phyloP scores from a whole-genome alignment of 2,888 invertebrate species.

The Chaetogeoica ovagalla region DNA sequence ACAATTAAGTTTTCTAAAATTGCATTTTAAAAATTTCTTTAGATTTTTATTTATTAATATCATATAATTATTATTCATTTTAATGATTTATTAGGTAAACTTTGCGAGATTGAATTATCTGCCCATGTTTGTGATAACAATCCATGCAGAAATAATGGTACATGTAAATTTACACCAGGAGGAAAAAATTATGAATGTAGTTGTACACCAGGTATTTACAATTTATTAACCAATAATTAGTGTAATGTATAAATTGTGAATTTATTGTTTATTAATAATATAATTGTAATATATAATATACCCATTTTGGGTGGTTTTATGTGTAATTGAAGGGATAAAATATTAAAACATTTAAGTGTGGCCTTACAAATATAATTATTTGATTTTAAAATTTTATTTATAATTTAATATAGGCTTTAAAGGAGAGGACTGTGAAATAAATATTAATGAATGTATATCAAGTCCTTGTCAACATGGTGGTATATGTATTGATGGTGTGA shows the following conservation, averaged over 20 bases:
- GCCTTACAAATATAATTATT: background rate
- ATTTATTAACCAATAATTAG: background rate
- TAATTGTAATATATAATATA: too few species aligned
- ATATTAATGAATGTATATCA: constrained; percentile 82
- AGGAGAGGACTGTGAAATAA: constrained; percentile 65
- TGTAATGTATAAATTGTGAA: too few species aligned
- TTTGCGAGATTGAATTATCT: constrained; percentile 74
- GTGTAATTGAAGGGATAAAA: too few species aligned
- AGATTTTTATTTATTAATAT: background rate
- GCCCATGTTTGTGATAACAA: constrained; percentile 69
- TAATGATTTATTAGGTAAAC: constrained; percentile 61
- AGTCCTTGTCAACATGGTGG: constrained; percentile 70
- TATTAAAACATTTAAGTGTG: background rate
- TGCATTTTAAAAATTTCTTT: too few species aligned
- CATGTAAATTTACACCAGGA: constrained; percentile 67
- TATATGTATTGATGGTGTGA: constrained; percentile 63
- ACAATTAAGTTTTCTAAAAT: too few species aligned
- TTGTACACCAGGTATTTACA: constrained; percentile 64
- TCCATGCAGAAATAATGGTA: constrained; percentile 80
- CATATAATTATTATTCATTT: constrained; percentile 6
- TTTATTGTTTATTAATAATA: too few species aligned
- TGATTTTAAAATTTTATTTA: background rate
- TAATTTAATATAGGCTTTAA: constrained; percentile 52
- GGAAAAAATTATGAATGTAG: constrained; percentile 65
- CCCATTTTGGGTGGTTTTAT: too few species aligned